Evolutionary conservation across 2,113 vertebrate genomes (phyloP), one percentile per base, ranked within the genome.

Genomic region (Chascanopsetta lugubris): DNA sequence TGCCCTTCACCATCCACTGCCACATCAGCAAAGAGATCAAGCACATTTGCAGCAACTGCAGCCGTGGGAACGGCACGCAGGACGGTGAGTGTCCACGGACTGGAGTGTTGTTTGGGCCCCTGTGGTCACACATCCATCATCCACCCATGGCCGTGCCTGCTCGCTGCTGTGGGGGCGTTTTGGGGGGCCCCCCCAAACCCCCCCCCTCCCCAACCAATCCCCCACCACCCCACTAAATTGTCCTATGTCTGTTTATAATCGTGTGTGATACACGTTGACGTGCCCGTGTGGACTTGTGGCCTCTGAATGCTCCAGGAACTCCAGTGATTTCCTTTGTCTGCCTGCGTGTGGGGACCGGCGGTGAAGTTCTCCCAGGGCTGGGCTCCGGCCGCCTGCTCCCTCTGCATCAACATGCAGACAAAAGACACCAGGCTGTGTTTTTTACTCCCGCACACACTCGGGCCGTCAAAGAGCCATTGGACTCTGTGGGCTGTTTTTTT

Each of bases 1-100:
- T 97, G 90, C 97, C 97, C 79, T 98, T 98, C 61, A 94, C 94
- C 82, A 95, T 98, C 85, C 97, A 96, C 87, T 97, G 95, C 88
- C 96, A 97, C 87, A 96, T 99, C 81, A 95, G 97, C 77, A 98
- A 97, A 87, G 97, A 99, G 91, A 97, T 98, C 73, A 98, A 98
- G 86, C 97, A 98, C 91, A 98, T 99, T 79, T 99, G 97, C 96
- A 95, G 97, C 93, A 98, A 98, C 88, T 98, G 97, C 94, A 96
- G 97, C 83, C 95, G 97, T 42, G 96, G 95, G 72, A 94, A 94
- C 85, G 94, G 94, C 85, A 89, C 95, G 69, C 94, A 92, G 82
- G 96, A 97, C 80, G 97, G 97, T 99, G 94, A 98, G 96, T 94
- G 85, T 3, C 21, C 10, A n/a, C n/a, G n/a, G 20, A 5, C 13